These are phyloP conservation scores for Cetonia aurata DNA, from an alignment of 2,888 invertebrate species.

Conservation along the genomic window DNA sequence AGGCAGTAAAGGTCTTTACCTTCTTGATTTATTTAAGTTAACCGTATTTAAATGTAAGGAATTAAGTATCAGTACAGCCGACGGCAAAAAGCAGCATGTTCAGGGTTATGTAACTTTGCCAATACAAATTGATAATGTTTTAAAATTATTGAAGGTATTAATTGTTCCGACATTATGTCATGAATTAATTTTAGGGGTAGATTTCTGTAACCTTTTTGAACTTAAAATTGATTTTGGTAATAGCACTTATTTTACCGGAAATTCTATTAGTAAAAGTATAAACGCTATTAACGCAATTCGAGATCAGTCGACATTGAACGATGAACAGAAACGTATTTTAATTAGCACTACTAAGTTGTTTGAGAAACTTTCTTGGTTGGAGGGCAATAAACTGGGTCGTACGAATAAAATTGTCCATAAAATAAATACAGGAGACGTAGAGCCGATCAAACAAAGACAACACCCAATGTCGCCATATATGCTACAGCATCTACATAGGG, in stretches of 20 bases:
- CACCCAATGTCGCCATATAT: constrained; percentile 49
- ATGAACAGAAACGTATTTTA: background rate
- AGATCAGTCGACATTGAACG: background rate
- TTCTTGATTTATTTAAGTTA: background rate
- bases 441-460: constrained; percentile 48
- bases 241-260: background rate
- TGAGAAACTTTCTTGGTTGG: background rate
- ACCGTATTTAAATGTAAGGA: background rate
- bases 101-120: background rate
- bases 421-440: constrained; percentile 46
- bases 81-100: background rate
- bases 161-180: background rate
- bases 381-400: background rate
- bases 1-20: background rate
- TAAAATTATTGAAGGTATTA: background rate
- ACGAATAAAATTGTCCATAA: background rate
- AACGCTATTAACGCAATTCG: background rate
- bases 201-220: background rate
- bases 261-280: background rate
- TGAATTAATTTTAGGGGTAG: background rate
- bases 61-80: background rate
- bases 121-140: background rate
- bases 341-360: background rate
- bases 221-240: background rate
- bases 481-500: constrained; percentile 37